Base-by-base conservation (phyloP, 2,888 invertebrate species). In the Rhagophthalmus giganteus region DNA sequence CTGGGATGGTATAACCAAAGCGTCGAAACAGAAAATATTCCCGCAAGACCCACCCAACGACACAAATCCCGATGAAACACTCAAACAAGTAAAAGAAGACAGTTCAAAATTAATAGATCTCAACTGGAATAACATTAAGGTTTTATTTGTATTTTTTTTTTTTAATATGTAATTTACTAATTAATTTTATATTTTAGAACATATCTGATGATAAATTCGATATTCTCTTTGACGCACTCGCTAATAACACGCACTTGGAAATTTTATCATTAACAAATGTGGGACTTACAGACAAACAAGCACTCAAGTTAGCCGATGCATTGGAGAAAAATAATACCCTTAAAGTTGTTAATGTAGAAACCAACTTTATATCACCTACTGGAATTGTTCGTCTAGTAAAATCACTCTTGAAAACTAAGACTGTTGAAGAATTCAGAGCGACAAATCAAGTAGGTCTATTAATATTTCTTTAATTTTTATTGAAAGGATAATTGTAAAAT, bases 41-140 rank as follows among this genome's bases (percentile, higher is more conserved):
- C 96, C 97, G 9, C 87, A 88, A 75, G 97, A 98, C 74, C 96
- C 97, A 57, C 97, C 97, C 61, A 99, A 99, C 76, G 84, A 85
- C 72, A 98, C 98, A 56, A 93, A 99, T 75, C 88, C 95, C 24
- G 97, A 97, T 56, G 90, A 90, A 60, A 91, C 94, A 58, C 87
- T 98, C 68, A 85, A 88, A 75, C 86, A 88, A 76, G 87, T 98
- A 59, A 85, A 88, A 70, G 90, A 93, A 60, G 94, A 98, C 76
- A 92, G 93, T 79, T 81, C 85, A 68, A 85, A 85, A 71, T 79
- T 94, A 70, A 87, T 86, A 73, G 92, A 93, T 78, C 85, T 99
- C 74, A 99, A 99, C 80, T 92, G 96, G 83, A 99, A 99, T 81
- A 99, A 99, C 79, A 98, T 99, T 79, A 96, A 94, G 86, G 97